phyloP scores from a whole-genome alignment of 2,797 vertebrate genomes.

The Taenioides sp. region DNA sequence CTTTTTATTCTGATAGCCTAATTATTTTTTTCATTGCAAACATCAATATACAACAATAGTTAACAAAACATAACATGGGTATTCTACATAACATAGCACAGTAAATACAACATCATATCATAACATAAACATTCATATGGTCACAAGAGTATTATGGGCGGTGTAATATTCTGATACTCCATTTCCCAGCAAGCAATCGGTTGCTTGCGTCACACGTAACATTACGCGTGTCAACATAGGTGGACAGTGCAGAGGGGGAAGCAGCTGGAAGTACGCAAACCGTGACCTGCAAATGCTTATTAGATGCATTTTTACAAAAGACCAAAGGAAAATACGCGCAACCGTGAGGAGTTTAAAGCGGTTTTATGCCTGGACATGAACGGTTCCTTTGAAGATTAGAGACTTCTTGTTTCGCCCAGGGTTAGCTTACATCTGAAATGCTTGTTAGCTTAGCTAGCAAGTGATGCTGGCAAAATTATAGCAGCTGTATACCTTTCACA shows the following conservation, averaged over 20 bases:
- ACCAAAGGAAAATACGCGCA: neutral
- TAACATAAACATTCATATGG: too few relatives aligned
- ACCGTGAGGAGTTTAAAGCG: neutral
- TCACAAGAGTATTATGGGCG: too few relatives aligned
- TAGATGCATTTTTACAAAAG: neutral
- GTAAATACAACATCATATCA: neutral
- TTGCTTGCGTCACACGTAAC: constrained; percentile 50
- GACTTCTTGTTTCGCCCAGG: neutral
- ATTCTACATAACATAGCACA: too few relatives aligned
- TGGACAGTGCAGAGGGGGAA: constrained; percentile 50
- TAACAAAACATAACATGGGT: too few relatives aligned
- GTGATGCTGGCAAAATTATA: constrained; percentile 22
- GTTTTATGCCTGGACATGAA: neutral
- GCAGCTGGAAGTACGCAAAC: constrained; percentile 51
- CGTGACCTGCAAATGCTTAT: constrained; percentile 39
- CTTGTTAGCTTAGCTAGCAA: constrained; percentile 47
- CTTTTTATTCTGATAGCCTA: too few relatives aligned
- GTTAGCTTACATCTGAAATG: constrained; percentile 9
- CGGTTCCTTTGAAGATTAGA: neutral
- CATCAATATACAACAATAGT: too few relatives aligned
- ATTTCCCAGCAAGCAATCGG: constrained; percentile 58
- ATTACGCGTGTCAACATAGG: constrained; percentile 70
- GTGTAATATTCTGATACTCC: constrained; percentile 15
- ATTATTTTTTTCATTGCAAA: too few relatives aligned
- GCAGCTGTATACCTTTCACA: neutral